Base-by-base conservation (phyloP, 2,797 vertebrate species). In the Lepus oiostolus region DNA sequence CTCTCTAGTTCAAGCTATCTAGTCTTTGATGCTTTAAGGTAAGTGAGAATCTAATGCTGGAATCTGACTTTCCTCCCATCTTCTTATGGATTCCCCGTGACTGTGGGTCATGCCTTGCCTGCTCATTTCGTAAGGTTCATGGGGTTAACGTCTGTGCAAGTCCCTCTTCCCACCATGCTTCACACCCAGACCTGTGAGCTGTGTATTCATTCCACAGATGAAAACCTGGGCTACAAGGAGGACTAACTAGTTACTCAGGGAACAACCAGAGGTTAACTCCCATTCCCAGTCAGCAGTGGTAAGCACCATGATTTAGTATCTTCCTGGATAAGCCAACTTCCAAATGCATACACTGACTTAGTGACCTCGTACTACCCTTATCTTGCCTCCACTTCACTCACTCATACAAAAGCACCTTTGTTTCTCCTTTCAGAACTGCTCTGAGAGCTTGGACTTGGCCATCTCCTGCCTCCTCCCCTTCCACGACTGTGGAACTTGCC, bases 361-460 rank as follows among this genome's bases (percentile, higher is more conserved):
- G 26, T 2, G 0, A 30, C 42, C 19, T 30, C 10, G 11, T 30
- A 6, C 2, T 8, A 5, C 52, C 67, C 42, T n/a, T 4, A 35
- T 13, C 63, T 74, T 16, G 7, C 8, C 35, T n/a, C 35, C 11
- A 10, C 11, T 60, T 32, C 47, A 60, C 21, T 52, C 68, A 8
- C 32, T 38, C 24, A 62, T 14, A 54, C 16, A 35, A 24, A 60
- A 12, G 22, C 24, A 50, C 47, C 4, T 70, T 5, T 58, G 54
- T 58, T 26, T 30, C 58, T 76, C 70, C 52, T 65, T 42, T 81
- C 50, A 35, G 63, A 82, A 30, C 42, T 11, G 13, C 50, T 94
- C 80, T 17, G 22, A 86, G 60, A 38, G 30, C 50, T 50, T 83
- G n/a, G 22, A 42, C 24, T 24, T 12, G 16, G 52, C 21, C 13